A percentile compares a stretch with the other conserved stretches of the same genome.
phyloP scores from a whole-genome alignment of 2,113 vertebrate species.

The Menidia beryllina region DNA sequence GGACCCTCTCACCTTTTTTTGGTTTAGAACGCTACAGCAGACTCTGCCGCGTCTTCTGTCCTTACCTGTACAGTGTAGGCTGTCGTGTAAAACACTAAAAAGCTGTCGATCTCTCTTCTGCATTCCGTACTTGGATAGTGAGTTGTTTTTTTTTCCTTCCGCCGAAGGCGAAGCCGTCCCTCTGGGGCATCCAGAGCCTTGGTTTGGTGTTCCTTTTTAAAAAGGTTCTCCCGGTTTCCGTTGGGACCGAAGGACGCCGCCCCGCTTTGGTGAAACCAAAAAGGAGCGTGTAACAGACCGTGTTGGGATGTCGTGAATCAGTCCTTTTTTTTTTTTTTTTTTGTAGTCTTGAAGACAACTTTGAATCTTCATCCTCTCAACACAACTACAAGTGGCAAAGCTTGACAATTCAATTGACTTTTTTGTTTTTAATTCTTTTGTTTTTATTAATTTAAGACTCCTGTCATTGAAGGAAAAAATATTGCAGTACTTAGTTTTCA shows the following conservation, averaged over 20 bases:
- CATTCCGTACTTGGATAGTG: slow-evolving; percentile 63
- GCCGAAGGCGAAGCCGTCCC: slow-evolving; percentile 39
- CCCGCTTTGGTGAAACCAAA: slow-evolving; percentile 63
- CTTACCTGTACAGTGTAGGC: slow-evolving; percentile 78
- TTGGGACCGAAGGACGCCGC: slow-evolving; percentile 60
- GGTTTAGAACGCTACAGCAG: slow-evolving; percentile 65
- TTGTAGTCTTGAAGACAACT: slow-evolving; percentile 44
- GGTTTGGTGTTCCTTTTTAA: too few relatives aligned
- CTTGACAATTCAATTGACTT: slow-evolving; percentile 53
- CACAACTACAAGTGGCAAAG: slow-evolving; percentile 46
- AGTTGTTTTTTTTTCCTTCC: too few relatives aligned
- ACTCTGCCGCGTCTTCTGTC: slow-evolving; percentile 69
- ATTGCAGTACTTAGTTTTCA: slow-evolving; percentile 58
- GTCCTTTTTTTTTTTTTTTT: slow-evolving; percentile 19
- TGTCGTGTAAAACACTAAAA: slow-evolving; percentile 83
- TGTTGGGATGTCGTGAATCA: slow-evolving; percentile 62
- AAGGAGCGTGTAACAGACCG: slow-evolving; percentile 54
- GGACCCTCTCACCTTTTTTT: slow-evolving; percentile 40
- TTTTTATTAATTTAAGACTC: slow-evolving; percentile 70
- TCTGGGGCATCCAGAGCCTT: slow-evolving; percentile 26
- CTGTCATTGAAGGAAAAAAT: slow-evolving; percentile 84
- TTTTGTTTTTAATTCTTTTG: slow-evolving; percentile 36
- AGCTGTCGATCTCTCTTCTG: slow-evolving; percentile 75
- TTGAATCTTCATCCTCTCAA: slow-evolving; percentile 10
- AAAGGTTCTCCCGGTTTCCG: background rate